Base-by-base conservation (phyloP, 2,797 vertebrate genomes). In the Diplodus puntazzo region DNA sequence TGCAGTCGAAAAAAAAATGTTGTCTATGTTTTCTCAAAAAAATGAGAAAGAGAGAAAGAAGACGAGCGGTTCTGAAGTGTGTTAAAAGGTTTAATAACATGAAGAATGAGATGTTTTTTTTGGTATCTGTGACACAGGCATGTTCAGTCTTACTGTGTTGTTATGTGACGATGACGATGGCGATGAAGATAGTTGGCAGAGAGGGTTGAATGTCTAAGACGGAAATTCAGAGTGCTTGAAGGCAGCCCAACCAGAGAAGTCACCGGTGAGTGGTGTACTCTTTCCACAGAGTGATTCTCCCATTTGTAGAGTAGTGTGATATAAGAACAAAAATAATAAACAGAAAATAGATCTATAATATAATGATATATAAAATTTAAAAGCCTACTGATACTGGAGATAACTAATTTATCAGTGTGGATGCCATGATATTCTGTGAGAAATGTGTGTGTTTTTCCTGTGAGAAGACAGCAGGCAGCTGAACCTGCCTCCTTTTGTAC, bases 361-460 rank as follows among this genome's bases (percentile, higher is more conserved):
- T 91, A 89, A 94, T 84, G 65, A 90, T 92, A 92, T 93, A 95
- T 92, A 82, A 89, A 89, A 94, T 92, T 90, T 88, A 92, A 91
- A 93, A 88, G 87, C 93, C 92, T 94, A 94, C 91, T 74, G 70
- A 87, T 89, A 95, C 92, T 92, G 94, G 93, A 94, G 87, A 94
- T 86, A 39, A 88, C 88, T 93, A 94, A 94, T 93, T 95, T 94
- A 95, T 95, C 92, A 68, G 89, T 94, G 94, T 94, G 96, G 97
- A 96, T 97, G 97, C 96, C 96, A 96, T 97, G 96, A 97, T 96
- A 93, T 96, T 96, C 95, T 95, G 97, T 98, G 97, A 96, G 96
- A 96, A 93, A 92, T 91, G 94, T 96, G 94, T 94, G 89, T 93
- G 95, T 95, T 89, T 88, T 92, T 85, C 88, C 90, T 94, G 96